phyloP scores from a whole-genome alignment of 1,140 invertebrate genomes.

The Lasioglossum albipes region DNA sequence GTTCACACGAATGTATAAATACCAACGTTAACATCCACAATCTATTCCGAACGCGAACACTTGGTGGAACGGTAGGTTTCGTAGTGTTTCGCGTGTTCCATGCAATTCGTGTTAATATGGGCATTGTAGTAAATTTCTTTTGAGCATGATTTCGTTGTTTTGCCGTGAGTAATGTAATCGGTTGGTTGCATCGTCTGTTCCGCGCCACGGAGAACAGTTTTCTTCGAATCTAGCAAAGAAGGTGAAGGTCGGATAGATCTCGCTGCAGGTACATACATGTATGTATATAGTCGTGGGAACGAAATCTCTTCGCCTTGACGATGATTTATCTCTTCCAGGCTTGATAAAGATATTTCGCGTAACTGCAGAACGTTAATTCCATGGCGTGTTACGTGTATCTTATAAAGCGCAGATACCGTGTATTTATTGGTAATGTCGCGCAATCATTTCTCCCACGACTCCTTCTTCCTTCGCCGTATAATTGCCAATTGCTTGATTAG shows the following conservation, averaged over 20 bases:
- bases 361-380: background rate
- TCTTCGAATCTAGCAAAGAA: slow-evolving; percentile 42
- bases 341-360: background rate
- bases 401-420: background rate
- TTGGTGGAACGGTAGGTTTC: no score
- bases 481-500: background rate
- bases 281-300: slow-evolving; percentile 32
- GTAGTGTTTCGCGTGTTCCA: no score
- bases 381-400: background rate
- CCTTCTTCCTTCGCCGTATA: background rate
- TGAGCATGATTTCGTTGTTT: background rate
- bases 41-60: background rate
- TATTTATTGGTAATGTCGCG: background rate
- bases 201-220: slow-evolving; percentile 22
- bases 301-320: background rate
- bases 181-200: background rate
- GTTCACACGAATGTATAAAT: no score
- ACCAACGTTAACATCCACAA: no score
- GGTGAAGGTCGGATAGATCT: slow-evolving; percentile 53
- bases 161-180: slow-evolving; percentile 25
- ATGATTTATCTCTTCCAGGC: background rate
- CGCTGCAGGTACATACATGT: background rate
- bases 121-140: slow-evolving; percentile 3
- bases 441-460: background rate
- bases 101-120: slow-evolving; percentile 16